A percentile compares a stretch with the other conserved stretches of the same genome.
phyloP scores from a whole-genome alignment of 2,113 vertebrate genomes.

The Microcebus murinus region DNA sequence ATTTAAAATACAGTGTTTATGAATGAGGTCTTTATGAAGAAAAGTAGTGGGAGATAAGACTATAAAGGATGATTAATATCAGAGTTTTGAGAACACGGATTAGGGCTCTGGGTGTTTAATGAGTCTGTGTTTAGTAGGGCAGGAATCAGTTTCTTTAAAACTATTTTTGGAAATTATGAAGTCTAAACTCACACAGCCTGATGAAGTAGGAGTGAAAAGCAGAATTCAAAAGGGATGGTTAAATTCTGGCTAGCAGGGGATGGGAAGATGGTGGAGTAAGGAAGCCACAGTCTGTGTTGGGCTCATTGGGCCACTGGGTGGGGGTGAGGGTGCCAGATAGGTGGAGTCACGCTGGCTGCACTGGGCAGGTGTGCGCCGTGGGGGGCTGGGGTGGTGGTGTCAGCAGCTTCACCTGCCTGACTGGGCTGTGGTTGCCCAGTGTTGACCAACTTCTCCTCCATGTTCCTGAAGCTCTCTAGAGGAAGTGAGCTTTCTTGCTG shows the following conservation, averaged over 20 bases:
- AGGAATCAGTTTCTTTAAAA: background rate
- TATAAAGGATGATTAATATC: background rate
- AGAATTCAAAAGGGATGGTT: background rate
- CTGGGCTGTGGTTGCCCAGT: background rate
- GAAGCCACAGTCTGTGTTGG: background rate
- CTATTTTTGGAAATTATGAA: constrained; percentile 25
- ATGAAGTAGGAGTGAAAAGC: background rate
- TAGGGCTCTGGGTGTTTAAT: background rate
- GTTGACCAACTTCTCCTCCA: background rate
- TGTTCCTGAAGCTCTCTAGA: background rate
- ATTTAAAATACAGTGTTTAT: background rate
- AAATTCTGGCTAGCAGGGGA: background rate
- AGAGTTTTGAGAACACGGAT: background rate
- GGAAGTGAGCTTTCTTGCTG: background rate
- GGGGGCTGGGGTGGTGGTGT: background rate
- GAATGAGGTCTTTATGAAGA: constrained; percentile 25
- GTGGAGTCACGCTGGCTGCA: background rate
- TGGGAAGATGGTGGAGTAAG: background rate
- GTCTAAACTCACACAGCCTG: background rate
- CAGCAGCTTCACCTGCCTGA: background rate
- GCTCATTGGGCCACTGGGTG: background rate
- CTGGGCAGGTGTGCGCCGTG: background rate
- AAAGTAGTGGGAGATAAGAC: background rate
- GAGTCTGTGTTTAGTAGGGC: background rate
- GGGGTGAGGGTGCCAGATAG: accelerated